Percentiles rank a stretch among this genome's conserved stretches.
phyloP scores from a whole-genome alignment of 2,888 invertebrate species.

The Agriotes lineatus region DNA sequence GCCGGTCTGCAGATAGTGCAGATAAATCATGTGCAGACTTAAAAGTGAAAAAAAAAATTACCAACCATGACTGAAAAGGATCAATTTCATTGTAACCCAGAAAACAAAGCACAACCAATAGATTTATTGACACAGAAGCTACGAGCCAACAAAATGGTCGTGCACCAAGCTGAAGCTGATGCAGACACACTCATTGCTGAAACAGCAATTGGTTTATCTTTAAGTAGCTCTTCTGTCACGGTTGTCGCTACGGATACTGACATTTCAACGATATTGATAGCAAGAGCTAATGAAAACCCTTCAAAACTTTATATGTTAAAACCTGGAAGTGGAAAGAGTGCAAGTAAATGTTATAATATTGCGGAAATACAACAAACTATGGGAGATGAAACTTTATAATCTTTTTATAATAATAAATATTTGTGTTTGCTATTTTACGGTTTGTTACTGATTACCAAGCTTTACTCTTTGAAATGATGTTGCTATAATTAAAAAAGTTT shows the following conservation, averaged over 20 bases:
- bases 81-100: constrained; percentile 6
- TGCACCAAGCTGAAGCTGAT: constrained; percentile 21
- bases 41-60: constrained; percentile 13
- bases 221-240: constrained; percentile 3
- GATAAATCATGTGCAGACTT: constrained; percentile 21
- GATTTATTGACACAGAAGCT: constrained; percentile 14
- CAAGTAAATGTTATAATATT: constrained; percentile 10
- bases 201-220: constrained; percentile 12
- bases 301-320: neutral
- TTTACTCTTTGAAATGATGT: too few species aligned
- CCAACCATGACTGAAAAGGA: constrained; percentile 1
- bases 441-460: too few species aligned
- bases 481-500: too few species aligned
- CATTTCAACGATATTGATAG: constrained; percentile 7
- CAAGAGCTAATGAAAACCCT: neutral
- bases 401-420: neutral
- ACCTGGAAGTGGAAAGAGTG: neutral
- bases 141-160: constrained; percentile 4
- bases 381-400: neutral
- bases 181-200: constrained; percentile 14
- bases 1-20: neutral
- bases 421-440: too few species aligned
- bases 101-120: constrained; percentile 11
- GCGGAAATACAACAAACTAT: neutral
- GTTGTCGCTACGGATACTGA: constrained; percentile 18